Percentiles rank a stretch among this genome's conserved stretches.
Conservation (phyloP, 1,140 invertebrate species). For the Pseudomyrmex gracilis region DNA sequence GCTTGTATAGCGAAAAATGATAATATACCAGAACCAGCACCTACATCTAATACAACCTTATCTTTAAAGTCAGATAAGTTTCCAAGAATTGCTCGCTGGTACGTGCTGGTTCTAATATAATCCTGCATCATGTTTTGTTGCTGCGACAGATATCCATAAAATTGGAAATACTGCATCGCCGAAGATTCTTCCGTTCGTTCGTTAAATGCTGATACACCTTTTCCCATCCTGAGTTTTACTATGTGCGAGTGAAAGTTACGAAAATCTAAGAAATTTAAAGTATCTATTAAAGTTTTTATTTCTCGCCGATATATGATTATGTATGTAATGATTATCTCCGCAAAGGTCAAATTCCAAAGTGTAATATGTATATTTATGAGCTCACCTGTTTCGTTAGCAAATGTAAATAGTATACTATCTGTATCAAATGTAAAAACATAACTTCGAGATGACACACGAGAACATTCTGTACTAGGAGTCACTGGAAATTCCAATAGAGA, state of each 20-base stretch:
- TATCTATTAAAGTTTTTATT: background rate
- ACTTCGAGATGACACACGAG: conserved; percentile 88
- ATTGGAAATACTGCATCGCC: conserved; percentile 99
- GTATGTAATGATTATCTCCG: too few relatives aligned
- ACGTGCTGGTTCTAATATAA: conserved; percentile 99
- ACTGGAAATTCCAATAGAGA: conserved; percentile 89
- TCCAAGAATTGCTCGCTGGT: conserved; percentile 97
- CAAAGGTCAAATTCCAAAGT: too few relatives aligned
- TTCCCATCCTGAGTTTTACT: conserved; percentile 91
- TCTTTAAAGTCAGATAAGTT: conserved; percentile 97
- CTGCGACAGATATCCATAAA: conserved; percentile 99
- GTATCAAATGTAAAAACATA: conserved; percentile 90
- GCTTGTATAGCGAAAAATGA: conserved; percentile 99
- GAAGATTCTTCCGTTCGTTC: conserved; percentile 98
- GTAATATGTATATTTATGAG: background rate
- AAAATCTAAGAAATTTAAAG: conserved; percentile 87
- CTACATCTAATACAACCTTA: conserved; percentile 98
- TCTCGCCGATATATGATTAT: too few relatives aligned
- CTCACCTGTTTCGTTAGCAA: conserved; percentile 84
- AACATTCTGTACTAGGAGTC: conserved; percentile 89
- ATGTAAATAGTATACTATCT: conserved; percentile 87
- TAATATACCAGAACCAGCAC: conserved; percentile 98
- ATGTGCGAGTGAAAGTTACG: conserved; percentile 92
- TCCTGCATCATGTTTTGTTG: conserved; percentile 99
- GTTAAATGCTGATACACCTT: conserved; percentile 95